Evolutionary conservation across 64 coral and sea anemone species (phyloP).

Genomic region (Montipora sp.): DNA sequence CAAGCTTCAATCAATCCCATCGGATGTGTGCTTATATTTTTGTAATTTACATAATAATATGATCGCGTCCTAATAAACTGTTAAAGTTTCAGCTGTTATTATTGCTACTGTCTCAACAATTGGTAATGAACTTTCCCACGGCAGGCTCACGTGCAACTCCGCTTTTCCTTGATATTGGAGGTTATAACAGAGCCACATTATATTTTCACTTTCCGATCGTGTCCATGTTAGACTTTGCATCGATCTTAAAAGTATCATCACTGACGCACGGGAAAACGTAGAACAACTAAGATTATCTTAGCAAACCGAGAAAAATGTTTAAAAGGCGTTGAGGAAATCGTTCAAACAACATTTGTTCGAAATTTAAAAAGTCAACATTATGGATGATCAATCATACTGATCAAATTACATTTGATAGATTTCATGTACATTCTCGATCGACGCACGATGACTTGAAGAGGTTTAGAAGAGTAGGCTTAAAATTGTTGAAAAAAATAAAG

Average conservation of each 20-base stretch:
- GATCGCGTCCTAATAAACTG: background rate
- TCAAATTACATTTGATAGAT: slow-evolving; percentile 35
- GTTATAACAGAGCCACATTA: background rate
- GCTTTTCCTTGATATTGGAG: background rate
- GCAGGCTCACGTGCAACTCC: background rate
- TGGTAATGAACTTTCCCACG: background rate
- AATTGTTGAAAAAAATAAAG: background rate
- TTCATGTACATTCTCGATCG: background rate
- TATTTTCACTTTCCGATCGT: slow-evolving; percentile 8
- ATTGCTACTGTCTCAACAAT: background rate
- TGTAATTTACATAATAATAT: background rate
- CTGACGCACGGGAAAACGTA: background rate
- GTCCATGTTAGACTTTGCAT: background rate
- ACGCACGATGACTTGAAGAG: background rate
- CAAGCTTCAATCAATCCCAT: background rate
- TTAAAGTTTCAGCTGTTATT: background rate
- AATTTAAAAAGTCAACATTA: slow-evolving; percentile 11
- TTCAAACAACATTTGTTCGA: background rate
- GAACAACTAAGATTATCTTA: background rate
- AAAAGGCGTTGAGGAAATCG: background rate
- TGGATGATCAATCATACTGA: background rate
- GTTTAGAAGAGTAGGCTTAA: background rate
- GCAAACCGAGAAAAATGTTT: background rate
- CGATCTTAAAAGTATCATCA: background rate
- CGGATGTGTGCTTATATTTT: background rate